phyloP scores from a whole-genome alignment of 2,113 vertebrate species.

The Guaruba guarouba region DNA sequence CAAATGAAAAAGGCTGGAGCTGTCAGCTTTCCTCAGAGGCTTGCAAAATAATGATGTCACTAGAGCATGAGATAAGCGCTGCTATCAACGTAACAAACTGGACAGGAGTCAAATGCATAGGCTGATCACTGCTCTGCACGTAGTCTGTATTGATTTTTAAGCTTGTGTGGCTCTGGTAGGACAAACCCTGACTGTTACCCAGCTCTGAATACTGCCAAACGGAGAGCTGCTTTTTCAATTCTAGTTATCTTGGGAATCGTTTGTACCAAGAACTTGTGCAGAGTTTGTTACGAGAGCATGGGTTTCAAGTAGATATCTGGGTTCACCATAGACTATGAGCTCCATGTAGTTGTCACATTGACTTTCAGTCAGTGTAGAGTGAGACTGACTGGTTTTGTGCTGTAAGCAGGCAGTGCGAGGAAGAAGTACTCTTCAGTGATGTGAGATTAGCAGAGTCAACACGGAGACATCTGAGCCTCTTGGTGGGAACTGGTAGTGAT shows the following conservation, averaged over 20 bases:
- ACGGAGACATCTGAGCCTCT: neutral
- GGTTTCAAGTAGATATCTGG: neutral
- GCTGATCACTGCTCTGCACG: neutral
- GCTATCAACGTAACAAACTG: neutral
- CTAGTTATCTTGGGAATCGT: neutral
- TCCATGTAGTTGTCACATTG: neutral
- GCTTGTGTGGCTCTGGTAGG: neutral
- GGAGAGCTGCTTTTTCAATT: neutral
- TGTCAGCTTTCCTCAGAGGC: neutral
- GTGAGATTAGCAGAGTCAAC: neutral
- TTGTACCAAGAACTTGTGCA: neutral
- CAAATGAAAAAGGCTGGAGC: neutral
- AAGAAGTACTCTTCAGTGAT: neutral
- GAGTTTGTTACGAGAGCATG: neutral
- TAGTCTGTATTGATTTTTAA: neutral
- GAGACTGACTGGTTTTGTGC: neutral
- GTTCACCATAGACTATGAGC: neutral
- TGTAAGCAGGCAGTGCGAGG: neutral
- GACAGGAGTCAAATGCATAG: neutral
- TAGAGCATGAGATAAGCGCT: neutral
- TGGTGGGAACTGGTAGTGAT: neutral
- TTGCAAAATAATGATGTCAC: neutral
- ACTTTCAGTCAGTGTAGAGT: fast-evolving
- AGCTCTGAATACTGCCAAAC: neutral
- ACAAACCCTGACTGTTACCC: neutral